Percentiles rank a stretch among this genome's conserved stretches.
Conservation (phyloP, 2,888 invertebrate genomes). For the Cephus rjabovi region DNA sequence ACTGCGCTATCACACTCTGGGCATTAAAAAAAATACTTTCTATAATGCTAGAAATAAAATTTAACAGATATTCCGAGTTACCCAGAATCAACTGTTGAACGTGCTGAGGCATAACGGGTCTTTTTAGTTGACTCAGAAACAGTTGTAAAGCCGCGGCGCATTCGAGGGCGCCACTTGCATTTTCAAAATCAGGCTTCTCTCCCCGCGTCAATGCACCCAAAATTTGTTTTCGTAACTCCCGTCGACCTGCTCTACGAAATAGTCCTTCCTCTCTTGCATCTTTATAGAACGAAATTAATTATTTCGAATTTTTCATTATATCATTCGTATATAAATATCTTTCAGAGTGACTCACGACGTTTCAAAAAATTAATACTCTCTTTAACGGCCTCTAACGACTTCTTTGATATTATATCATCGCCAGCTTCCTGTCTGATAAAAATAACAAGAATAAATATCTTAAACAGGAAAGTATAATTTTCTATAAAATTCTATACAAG, state of each 20-base stretch:
- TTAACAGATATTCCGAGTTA: slow-evolving; percentile 33
- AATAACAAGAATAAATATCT: background rate
- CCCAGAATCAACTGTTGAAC: slow-evolving; percentile 68
- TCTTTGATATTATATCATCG: slow-evolving; percentile 65
- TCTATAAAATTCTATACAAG: too few relatives aligned
- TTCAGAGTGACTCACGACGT: slow-evolving; percentile 56
- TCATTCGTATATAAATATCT: background rate
- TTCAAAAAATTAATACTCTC: slow-evolving; percentile 63
- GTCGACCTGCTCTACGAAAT: slow-evolving; percentile 48
- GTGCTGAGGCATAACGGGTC: slow-evolving; percentile 65
- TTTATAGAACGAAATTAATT: slow-evolving; percentile 14
- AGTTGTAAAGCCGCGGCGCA: slow-evolving; percentile 65
- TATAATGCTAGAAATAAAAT: background rate
- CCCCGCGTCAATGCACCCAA: slow-evolving; percentile 47
- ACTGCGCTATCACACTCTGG: too few relatives aligned
- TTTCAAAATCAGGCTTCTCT: slow-evolving; percentile 42
- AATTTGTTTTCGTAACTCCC: slow-evolving; percentile 42
- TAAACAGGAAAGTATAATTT: too few relatives aligned
- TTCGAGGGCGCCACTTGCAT: slow-evolving; percentile 56
- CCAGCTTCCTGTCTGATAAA: slow-evolving; percentile 38
- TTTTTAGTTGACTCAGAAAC: slow-evolving; percentile 62
- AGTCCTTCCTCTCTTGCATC: slow-evolving; percentile 55
- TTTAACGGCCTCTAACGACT: slow-evolving; percentile 63
- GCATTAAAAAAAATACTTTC: too few relatives aligned
- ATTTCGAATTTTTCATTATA: background rate